Evolutionary conservation across 1,140 invertebrate species (phyloP).

Genomic region (Brachionus sp.): DNA sequence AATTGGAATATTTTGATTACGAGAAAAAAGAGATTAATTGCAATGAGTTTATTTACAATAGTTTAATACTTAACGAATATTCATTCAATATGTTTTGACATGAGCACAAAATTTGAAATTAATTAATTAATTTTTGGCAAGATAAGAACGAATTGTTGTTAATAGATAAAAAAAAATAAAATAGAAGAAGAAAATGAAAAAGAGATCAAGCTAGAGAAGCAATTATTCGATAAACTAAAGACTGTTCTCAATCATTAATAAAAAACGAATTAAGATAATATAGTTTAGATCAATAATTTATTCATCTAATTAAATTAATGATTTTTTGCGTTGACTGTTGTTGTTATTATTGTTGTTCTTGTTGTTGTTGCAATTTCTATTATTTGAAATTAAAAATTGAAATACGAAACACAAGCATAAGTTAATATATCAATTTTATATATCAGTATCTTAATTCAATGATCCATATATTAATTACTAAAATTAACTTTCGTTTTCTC

Average conservation of each 20-base stretch:
- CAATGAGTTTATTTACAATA: background rate
- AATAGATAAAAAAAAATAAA: background rate
- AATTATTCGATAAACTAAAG: slow-evolving; percentile 42
- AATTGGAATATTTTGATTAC: slow-evolving; percentile 7
- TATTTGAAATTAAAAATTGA: slow-evolving; percentile 28
- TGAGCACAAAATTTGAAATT: slow-evolving; percentile 31
- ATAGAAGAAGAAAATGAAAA: background rate
- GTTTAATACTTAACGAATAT: slow-evolving; percentile 10
- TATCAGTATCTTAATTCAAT: slow-evolving; percentile 41
- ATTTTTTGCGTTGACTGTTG: slow-evolving; percentile 38
- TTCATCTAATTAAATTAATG: slow-evolving; percentile 41
- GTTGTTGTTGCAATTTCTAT: slow-evolving; percentile 10
- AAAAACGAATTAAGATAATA: slow-evolving; percentile 34
- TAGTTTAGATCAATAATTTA: slow-evolving; percentile 41
- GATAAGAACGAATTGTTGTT: slow-evolving; percentile 40
- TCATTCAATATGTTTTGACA: slow-evolving; percentile 14
- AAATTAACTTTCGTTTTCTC: slow-evolving; percentile 36
- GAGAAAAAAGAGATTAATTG: slow-evolving; percentile 23
- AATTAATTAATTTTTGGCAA: slow-evolving; percentile 36
- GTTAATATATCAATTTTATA: slow-evolving; percentile 40
- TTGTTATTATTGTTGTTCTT: background rate
- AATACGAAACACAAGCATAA: slow-evolving; percentile 36
- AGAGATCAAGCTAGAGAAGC: slow-evolving; percentile 5
- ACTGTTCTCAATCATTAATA: slow-evolving; percentile 42
- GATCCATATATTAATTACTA: slow-evolving; percentile 32